These are phyloP conservation scores for Cryptophagus acutangulus DNA, from an alignment of 2,888 invertebrate genomes.

Conservation along the genomic window DNA sequence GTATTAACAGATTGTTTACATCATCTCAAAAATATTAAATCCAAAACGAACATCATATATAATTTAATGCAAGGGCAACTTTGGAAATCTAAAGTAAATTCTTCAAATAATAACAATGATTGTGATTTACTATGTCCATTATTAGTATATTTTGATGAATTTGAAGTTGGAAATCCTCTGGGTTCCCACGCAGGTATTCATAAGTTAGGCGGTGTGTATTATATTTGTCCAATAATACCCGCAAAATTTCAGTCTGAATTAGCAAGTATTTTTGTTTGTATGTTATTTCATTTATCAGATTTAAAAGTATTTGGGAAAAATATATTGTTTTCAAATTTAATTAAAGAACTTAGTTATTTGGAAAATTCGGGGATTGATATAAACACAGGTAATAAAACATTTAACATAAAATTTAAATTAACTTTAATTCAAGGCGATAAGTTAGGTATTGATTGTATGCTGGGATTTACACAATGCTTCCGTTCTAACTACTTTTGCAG, in stretches of 20 bases:
- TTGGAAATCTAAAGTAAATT: too few species aligned
- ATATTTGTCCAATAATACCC: neutral
- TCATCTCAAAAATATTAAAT: too few species aligned
- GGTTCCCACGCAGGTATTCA: too few species aligned
- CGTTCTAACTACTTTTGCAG: neutral
- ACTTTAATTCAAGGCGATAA: neutral
- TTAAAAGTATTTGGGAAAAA: constrained; percentile 1
- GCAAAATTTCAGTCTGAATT: constrained; percentile 1
- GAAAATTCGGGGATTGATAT: neutral
- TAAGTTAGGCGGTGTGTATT: constrained; percentile 8
- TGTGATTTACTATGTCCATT: too few species aligned
- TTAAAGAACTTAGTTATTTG: neutral
- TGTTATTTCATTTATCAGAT: constrained; percentile 1
- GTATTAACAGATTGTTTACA: too few species aligned
- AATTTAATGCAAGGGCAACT: too few species aligned
- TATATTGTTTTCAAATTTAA: constrained; percentile 3
- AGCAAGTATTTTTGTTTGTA: neutral
- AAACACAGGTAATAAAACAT: neutral
- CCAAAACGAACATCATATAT: too few species aligned
- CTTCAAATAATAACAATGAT: too few species aligned
- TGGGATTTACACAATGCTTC: neutral
- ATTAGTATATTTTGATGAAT: too few species aligned
- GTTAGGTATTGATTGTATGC: neutral
- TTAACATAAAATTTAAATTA: neutral
- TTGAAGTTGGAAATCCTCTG: too few species aligned